Percentiles rank a stretch among this genome's conserved stretches.
Evolutionary conservation across 1,140 invertebrate genomes (phyloP).

Genomic region (Rhopalosiphum maidis): DNA sequence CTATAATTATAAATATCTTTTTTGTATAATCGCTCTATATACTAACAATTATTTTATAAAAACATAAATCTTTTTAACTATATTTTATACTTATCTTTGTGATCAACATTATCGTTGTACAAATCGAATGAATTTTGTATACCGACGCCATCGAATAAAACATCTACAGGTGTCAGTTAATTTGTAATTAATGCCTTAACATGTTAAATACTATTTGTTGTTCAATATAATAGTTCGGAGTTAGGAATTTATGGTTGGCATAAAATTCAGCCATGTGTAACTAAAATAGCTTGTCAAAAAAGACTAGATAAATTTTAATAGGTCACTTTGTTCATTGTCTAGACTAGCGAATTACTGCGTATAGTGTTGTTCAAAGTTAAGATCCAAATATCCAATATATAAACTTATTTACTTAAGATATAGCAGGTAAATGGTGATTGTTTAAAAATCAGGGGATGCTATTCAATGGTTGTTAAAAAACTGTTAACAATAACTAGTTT

Average conservation of each 20-base stretch:
- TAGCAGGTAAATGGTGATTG: neutral
- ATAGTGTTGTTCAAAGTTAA: neutral
- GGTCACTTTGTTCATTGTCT: neutral
- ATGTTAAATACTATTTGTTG: neutral
- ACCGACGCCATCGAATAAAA: neutral
- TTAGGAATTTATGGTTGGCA: neutral
- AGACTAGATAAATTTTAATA: neutral
- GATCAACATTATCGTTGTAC: too few species aligned
- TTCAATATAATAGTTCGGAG: neutral
- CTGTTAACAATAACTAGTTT: neutral
- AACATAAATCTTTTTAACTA: neutral
- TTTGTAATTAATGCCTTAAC: neutral
- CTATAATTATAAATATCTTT: neutral
- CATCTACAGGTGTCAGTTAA: neutral
- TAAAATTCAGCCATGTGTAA: neutral
- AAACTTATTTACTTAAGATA: neutral
- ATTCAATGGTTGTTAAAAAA: neutral
- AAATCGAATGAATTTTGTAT: neutral
- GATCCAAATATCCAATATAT: neutral
- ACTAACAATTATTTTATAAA: neutral
- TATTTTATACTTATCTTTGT: too few species aligned
- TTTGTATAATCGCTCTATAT: neutral
- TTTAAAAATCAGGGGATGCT: neutral
- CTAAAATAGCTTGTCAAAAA: neutral
- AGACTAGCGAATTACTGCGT: neutral